A percentile compares a stretch with the other conserved stretches of the same genome.
Conservation (phyloP, 2,888 invertebrate genomes). For the Digitonthophagus gazella region DNA sequence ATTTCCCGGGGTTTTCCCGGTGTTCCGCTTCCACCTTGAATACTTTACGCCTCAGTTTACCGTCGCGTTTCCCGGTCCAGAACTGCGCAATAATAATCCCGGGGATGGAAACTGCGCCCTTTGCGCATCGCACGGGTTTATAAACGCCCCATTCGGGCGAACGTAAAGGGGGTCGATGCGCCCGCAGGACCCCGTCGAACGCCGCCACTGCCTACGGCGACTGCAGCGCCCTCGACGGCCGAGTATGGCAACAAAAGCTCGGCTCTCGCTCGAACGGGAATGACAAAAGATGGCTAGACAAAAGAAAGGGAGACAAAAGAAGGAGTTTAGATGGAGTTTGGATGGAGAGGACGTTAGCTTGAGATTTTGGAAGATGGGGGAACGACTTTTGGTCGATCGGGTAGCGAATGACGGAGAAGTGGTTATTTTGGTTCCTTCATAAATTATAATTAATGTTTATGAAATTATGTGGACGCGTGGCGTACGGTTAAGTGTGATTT, state of each 20-base stretch:
- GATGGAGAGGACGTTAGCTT: neutral
- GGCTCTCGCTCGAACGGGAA: neutral
- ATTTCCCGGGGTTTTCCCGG: neutral
- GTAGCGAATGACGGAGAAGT: too few species aligned
- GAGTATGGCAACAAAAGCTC: neutral
- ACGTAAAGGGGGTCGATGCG: constrained; percentile 45
- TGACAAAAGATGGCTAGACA: neutral
- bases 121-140: constrained; percentile 49
- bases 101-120: constrained; percentile 50
- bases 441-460: too few species aligned
- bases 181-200: constrained; percentile 43
- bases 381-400: neutral
- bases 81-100: constrained; percentile 46
- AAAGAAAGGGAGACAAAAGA: neutral
- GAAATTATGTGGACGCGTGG: too few species aligned
- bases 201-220: neutral
- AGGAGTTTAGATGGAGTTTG: neutral
- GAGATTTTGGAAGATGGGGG: neutral
- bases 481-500: too few species aligned
- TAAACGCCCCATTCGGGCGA: constrained; percentile 49
- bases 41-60: constrained; percentile 12
- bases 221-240: neutral
- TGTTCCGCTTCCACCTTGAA: neutral
- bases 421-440: too few species aligned
- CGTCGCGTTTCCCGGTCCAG: constrained; percentile 2